Base-by-base conservation (phyloP, 1,140 invertebrate genomes). In the Parapsyche elsis region DNA sequence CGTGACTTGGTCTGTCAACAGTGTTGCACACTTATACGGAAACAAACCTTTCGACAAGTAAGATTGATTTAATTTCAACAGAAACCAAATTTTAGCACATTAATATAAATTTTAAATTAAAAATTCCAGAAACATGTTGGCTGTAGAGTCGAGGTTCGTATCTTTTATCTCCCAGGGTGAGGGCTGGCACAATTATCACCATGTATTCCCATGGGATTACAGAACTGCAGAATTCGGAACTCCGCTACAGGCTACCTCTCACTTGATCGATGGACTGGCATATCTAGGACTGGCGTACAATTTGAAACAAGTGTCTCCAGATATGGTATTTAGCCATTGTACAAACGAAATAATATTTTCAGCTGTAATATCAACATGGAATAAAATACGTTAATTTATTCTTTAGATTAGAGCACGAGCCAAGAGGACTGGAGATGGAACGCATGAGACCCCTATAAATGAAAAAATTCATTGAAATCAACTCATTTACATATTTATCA, bases 1-100 rank as follows among this genome's bases (percentile, higher is more conserved):
- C 85, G 86, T 91, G 0, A 98, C 96, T 0, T 98, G 96, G 96
- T 87, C 94, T 0, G 95, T 98, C 0, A 98, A 98, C 86, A 95
- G 94, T 79, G 85, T 86, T 4, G 88, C 88, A 0, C 88, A 89
- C 84, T 76, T 88, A 16, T 89, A 86, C 80, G 88, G 88, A 0
- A 87, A 86, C 7, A 87, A 86, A 71, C 88, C 88, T 30, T 89
- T 88, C 82, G 87, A 89, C 76, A 86, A 87, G 88, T 88, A 84
- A 85, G 85, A 67, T 26, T 67, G 4, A 45, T 70, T 14, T 26
- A 2, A 44, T 71, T 71, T 71, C 21, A 14, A 57, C 10, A 4
- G 5, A 59, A 30, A 10, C 45, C 1, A 30, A 5, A 14, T 46
- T 26, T 49, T 49, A 76, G 9, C 5, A 12, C 76, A 44, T 80